Evolutionary conservation across 2,113 vertebrate species (phyloP).

Genomic region (Neogale vison): DNA sequence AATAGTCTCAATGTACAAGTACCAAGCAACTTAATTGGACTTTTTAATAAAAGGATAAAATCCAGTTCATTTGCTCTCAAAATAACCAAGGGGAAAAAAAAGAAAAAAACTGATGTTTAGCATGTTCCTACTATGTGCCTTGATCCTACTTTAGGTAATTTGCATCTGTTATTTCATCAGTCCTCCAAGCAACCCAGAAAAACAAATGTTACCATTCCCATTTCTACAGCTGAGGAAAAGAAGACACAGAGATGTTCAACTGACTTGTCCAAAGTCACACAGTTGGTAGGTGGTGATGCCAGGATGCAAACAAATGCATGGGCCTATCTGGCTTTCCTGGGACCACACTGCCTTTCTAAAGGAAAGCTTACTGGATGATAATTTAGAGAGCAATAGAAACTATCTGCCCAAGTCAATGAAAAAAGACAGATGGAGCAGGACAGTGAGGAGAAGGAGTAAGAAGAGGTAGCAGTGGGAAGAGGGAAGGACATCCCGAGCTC

Average conservation of each 20-base stretch:
- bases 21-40: slow-evolving; percentile 36
- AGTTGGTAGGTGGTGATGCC: not conserved
- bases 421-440: not conserved
- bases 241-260: not conserved
- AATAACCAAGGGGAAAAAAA: not conserved
- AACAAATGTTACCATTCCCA: not conserved
- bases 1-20: not conserved
- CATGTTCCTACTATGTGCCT: not conserved
- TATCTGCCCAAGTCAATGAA: not conserved
- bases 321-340: not conserved
- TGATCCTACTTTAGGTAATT: not conserved
- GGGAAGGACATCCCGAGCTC: not conserved
- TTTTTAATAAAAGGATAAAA: slow-evolving; percentile 36
- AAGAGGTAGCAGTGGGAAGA: not conserved
- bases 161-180: not conserved
- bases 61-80: not conserved
- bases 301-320: not conserved
- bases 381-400: not conserved
- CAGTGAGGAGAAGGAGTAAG: not conserved
- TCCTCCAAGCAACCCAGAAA: not conserved
- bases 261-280: not conserved
- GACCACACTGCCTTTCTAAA: not conserved
- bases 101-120: not conserved
- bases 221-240: not conserved
- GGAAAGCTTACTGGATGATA: not conserved